A percentile compares a stretch with the other conserved stretches of the same genome.
Evolutionary conservation across 1,140 invertebrate genomes (phyloP).

Genomic region (Lasaia peninsularis): DNA sequence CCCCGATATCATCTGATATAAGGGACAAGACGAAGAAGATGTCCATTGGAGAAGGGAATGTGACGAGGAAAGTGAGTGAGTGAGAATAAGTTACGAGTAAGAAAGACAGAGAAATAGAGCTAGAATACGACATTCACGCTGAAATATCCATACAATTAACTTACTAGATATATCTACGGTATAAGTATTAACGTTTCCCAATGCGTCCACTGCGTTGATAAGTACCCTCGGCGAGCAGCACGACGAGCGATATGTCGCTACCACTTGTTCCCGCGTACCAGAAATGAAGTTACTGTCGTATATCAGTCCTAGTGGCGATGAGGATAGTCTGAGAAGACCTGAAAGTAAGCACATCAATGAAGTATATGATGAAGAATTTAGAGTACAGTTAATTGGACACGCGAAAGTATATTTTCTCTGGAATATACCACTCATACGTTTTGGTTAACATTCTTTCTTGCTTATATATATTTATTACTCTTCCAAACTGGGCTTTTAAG

Average conservation of each 20-base stretch:
- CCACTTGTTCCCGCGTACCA: slow-evolving; percentile 77
- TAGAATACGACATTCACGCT: neutral
- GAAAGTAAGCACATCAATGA: no score
- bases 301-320: slow-evolving; percentile 65
- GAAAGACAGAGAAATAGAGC: neutral
- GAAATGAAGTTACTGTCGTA: slow-evolving; percentile 75
- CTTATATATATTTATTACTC: no score
- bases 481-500: no score
- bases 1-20: no score
- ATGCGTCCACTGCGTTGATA: slow-evolving; percentile 78
- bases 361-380: no score
- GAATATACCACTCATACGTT: no score
- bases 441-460: no score
- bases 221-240: slow-evolving; percentile 80
- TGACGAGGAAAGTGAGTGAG: no score
- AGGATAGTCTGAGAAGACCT: slow-evolving; percentile 79
- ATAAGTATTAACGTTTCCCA: slow-evolving; percentile 77
- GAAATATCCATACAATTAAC: slow-evolving; percentile 15
- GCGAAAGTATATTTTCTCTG: no score
- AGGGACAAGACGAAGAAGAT: no score
- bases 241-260: slow-evolving; percentile 79
- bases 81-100: neutral
- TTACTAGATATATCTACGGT: slow-evolving; percentile 80
- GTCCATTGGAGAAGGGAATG: no score
- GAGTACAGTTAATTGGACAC: no score